Evolutionary conservation across 2,113 vertebrate species (phyloP).

Genomic region (Pogona vitticeps): DNA sequence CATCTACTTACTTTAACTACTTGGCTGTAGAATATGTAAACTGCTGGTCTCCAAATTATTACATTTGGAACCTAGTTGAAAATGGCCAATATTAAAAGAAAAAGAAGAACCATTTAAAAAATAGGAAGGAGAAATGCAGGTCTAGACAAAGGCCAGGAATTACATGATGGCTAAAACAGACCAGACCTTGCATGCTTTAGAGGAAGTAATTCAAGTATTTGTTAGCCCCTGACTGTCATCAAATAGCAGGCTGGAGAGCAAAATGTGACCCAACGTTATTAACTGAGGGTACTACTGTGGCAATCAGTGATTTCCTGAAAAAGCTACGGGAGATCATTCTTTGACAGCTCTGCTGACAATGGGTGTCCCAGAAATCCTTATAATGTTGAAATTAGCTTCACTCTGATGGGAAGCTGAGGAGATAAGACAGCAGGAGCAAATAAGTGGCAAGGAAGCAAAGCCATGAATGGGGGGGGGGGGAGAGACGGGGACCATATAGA

Average conservation of each 20-base stretch:
- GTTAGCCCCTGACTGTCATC: background rate
- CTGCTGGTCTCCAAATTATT: conserved; percentile 35
- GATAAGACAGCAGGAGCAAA: background rate
- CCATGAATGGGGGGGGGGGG: no score
- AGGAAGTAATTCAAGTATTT: background rate
- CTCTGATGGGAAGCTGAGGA: background rate
- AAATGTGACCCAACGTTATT: background rate
- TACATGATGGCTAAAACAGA: background rate
- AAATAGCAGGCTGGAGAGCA: background rate
- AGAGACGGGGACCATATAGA: background rate
- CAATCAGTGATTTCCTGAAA: background rate
- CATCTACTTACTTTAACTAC: background rate
- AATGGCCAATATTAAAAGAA: conserved; percentile 26
- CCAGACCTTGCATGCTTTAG: background rate
- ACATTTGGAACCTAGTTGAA: background rate
- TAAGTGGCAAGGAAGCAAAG: background rate
- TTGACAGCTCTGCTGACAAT: background rate
- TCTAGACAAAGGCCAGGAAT: background rate
- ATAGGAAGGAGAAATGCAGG: no score
- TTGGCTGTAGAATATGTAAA: background rate
- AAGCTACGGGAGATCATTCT: background rate
- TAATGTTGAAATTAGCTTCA: background rate
- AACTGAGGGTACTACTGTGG: background rate
- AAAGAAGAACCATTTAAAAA: conserved; percentile 1
- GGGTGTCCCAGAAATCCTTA: background rate